Evolutionary conservation across 2,797 vertebrate species (phyloP), one percentile per base, ranked within the genome.

Genomic region (Margarornis squamiger): DNA sequence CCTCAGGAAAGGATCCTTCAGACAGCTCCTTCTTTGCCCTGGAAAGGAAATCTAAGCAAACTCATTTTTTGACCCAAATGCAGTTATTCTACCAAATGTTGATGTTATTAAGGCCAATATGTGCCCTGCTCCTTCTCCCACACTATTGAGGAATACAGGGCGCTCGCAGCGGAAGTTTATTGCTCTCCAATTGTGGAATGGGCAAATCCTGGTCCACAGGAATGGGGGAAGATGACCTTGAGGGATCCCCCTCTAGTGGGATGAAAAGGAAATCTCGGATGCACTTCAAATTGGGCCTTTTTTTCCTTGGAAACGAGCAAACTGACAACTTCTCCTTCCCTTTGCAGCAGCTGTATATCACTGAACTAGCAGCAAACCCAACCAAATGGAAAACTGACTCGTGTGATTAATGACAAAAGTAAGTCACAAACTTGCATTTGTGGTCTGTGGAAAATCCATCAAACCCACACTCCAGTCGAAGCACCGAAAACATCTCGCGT

Each of bases 401-500:
- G 8, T 38, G 34, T 80, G 90, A 92, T 61, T 48, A 82, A 90
- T 21, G 65, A 32, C 59, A 90, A 58, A 95, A 95, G 11, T 26
- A 19, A 90, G 86, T 32, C 72, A 41, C 78, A 46, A 94, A 94
- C 65, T 81, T n/a, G 71, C 52, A n/a, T 58, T 32, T 84, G 59
- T 13, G 48, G 58, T 72, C 70, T 67, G 82, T 17, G 63, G 75
- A 57, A 63, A 77, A 75, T 6, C 8, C 10, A 2, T 23, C 16
- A 62, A 93, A 54, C 54, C 11, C 26, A 3, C 0, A 0, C 68
- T n/a, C 21, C 32, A n/a, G 55, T 0, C 2, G 45, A 23, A n/a
- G 58, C 0, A 0, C 0, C 0, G 51, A 23, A 73, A 84, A 76
- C 0, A 0, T 27, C 41, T 13, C 2, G 1, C 0, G 0, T 9